Evolutionary conservation across 2,113 vertebrate species (phyloP), one percentile per base, ranked within the genome.

Genomic region (Tenebrosternarchus preto): DNA sequence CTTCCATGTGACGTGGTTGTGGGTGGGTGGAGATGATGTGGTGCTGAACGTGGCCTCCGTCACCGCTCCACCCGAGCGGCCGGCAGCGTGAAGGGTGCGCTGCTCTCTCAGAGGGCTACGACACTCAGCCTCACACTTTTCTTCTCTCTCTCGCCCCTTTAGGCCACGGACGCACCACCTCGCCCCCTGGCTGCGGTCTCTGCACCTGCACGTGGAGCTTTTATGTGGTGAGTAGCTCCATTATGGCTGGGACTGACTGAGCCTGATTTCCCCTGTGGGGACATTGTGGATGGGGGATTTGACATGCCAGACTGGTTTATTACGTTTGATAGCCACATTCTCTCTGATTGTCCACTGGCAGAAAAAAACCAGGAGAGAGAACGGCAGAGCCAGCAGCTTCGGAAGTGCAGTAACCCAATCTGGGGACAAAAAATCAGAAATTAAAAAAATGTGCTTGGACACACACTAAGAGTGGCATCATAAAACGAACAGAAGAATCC

Each of bases 171-270:
- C 11, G 29, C 55, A 53, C 55, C 50, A 12, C 66, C 43, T 50
- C 3, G 12, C 57, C 53, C n/a, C 53, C 64, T 50, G 20, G 19
- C 46, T 73, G 19, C 33, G 56, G 33, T 29, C 33, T 29, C 71
- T 43, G 73, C 67, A 72, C 61, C 24, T 24, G 46, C 50, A 50
- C 25, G 2, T 53, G n/a, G 33, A 56, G 33, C 39, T 55, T 80
- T 59, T 64, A 67, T 76, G 66, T 81, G 84, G 84, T 86, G 79
- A 86, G 79, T 79, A 20, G 36, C 39, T 46, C 27, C 31, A 36
- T 67, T 70, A 55, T 33, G 24, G 64, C 46, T 33, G 0, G 20
- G 56, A n/a, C n/a, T n/a, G 46, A 15, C 22, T 12, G 25, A 64
- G 67, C 33, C n/a, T 69, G 73, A 76, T 68, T 33, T 46, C 57